Percentiles rank a stretch among this genome's conserved stretches.
Conservation (phyloP, 2,797 vertebrate species). For the Hemibagrus guttatus region DNA sequence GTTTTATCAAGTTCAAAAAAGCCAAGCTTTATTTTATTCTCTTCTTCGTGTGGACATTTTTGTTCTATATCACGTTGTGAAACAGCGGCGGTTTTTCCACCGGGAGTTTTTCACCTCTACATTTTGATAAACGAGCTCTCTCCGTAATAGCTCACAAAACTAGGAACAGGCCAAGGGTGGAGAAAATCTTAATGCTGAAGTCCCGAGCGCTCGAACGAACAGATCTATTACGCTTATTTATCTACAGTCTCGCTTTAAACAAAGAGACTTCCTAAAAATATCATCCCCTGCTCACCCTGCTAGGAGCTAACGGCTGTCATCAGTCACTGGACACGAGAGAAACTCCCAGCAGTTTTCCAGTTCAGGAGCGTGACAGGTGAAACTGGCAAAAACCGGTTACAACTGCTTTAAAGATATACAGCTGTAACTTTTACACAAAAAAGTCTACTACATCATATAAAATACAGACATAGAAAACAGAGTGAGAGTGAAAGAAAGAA, state of each 20-base stretch:
- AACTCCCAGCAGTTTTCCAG: background rate
- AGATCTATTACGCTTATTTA: background rate
- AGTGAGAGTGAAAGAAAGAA: too few species aligned
- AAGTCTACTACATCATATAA: background rate
- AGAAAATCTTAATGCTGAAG: background rate
- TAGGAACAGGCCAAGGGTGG: background rate
- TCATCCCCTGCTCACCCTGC: background rate
- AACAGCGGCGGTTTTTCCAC: background rate
- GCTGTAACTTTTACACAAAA: background rate
- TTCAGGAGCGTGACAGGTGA: background rate
- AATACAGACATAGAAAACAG: too few species aligned
- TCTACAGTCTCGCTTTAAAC: background rate
- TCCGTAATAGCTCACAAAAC: background rate
- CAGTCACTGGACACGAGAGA: background rate
- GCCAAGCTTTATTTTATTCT: background rate
- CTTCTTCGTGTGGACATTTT: background rate
- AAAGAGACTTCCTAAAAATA: slow-evolving; percentile 8
- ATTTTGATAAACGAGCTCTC: background rate
- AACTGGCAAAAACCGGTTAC: background rate
- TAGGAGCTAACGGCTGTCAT: background rate
- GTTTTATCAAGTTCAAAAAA: background rate
- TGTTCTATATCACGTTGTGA: background rate
- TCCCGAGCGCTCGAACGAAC: background rate
- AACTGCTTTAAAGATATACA: background rate
- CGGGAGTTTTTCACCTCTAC: background rate